phyloP scores from a whole-genome alignment of 2,797 vertebrate species.

The Phrynocephalus vlangalii region DNA sequence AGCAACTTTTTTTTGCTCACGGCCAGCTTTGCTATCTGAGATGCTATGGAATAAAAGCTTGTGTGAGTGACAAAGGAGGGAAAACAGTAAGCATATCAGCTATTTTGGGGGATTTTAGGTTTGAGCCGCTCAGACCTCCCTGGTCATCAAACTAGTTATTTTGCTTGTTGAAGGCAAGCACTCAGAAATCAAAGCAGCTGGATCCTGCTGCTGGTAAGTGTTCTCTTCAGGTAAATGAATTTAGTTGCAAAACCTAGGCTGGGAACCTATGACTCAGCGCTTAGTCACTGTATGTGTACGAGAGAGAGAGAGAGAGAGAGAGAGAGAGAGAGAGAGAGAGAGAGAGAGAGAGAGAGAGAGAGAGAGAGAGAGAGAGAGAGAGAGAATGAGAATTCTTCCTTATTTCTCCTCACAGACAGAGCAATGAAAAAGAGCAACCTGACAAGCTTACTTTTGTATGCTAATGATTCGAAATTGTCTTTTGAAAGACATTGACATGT shows the following conservation, averaged over 20 bases:
- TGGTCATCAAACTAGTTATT: background rate
- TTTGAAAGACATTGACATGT: background rate
- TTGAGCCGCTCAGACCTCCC: constrained; percentile 24
- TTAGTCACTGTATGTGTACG: constrained; percentile 66
- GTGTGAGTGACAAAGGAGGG: background rate
- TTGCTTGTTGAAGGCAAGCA: constrained; percentile 47
- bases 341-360: constrained; percentile 27
- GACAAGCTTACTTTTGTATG: constrained; percentile 4
- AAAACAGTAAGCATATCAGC: constrained; percentile 8
- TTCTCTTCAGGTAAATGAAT: constrained; percentile 64
- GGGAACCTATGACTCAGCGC: constrained; percentile 69
- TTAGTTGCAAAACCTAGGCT: constrained; percentile 61
- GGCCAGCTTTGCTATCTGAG: too few relatives aligned
- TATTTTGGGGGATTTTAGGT: constrained; percentile 1
- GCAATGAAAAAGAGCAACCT: constrained; percentile 50
- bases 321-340: constrained; percentile 50
- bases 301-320: background rate
- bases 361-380: constrained; percentile 53
- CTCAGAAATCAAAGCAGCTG: constrained; percentile 38
- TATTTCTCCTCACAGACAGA: constrained; percentile 55
- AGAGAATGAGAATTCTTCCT: constrained; percentile 52
- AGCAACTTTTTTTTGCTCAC: too few relatives aligned
- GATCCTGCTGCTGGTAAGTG: constrained; percentile 42
- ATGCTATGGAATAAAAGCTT: too few relatives aligned
- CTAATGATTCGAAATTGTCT: background rate